A percentile compares a stretch with the other conserved stretches of the same genome.
These are phyloP conservation scores for Poeciliopsis occidentalis DNA, from an alignment of 2,113 vertebrate species.

Conservation along the genomic window DNA sequence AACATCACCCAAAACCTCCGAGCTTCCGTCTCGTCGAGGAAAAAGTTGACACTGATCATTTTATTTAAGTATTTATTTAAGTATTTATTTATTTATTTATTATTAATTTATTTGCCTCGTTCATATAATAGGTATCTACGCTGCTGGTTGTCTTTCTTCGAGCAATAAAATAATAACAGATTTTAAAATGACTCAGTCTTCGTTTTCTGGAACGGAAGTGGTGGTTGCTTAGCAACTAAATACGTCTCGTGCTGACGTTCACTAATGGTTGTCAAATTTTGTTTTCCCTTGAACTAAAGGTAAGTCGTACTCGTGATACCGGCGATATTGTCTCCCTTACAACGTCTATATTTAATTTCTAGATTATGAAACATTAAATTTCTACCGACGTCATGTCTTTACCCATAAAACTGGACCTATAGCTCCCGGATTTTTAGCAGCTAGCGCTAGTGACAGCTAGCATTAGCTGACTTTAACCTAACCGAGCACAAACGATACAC, in stretches of 20 bases:
- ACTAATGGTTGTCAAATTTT: slow-evolving; percentile 26
- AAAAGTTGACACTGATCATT: background rate
- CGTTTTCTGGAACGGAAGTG: background rate
- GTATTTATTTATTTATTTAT: background rate
- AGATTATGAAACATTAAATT: too few relatives aligned
- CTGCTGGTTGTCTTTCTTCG: background rate
- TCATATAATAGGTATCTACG: background rate
- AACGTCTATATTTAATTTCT: background rate
- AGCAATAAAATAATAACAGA: too few relatives aligned
- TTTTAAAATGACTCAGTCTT: background rate
- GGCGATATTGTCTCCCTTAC: background rate
- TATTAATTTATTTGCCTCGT: background rate
- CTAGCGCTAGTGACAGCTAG: background rate
- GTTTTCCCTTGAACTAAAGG: slow-evolving; percentile 23
- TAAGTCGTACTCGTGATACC: background rate
- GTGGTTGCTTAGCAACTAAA: background rate
- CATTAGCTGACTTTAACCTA: background rate
- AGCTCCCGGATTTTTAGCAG: too few relatives aligned
- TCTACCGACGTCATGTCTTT: background rate
- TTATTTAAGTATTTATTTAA: too few relatives aligned
- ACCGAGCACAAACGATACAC: background rate
- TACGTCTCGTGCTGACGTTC: background rate
- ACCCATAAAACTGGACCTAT: background rate
- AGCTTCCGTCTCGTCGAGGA: background rate
- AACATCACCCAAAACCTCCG: background rate